phyloP scores from a whole-genome alignment of 2,797 vertebrate species.

The Sphaeramia orbicularis region DNA sequence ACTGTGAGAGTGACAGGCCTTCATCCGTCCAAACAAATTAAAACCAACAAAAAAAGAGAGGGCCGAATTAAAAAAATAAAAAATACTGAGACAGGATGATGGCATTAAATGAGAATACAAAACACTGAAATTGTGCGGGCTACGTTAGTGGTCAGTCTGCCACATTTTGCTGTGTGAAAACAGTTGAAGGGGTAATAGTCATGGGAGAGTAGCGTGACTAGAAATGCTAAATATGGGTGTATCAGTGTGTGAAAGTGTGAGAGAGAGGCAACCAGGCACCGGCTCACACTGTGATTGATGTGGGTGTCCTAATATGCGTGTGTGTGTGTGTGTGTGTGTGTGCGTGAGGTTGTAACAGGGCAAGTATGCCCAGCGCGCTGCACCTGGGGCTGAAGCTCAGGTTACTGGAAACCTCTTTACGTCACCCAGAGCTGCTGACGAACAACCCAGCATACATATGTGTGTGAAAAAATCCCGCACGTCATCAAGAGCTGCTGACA shows the following conservation, averaged over 20 bases:
- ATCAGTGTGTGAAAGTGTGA: constrained; percentile 14
- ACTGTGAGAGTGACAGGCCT: constrained; percentile 29
- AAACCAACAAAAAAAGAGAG: constrained; percentile 5
- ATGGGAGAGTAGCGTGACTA: constrained; percentile 40
- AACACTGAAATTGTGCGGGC: constrained; percentile 10
- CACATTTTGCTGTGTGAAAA: constrained; percentile 11
- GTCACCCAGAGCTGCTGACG: constrained; percentile 57
- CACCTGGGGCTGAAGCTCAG: constrained; percentile 66
- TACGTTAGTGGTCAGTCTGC: constrained; percentile 33
- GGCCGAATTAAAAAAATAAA: background rate
- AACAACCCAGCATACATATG: constrained; percentile 25
- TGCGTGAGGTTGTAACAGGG: constrained; percentile 44
- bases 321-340: constrained; percentile 14
- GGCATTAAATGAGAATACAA: constrained; percentile 17
- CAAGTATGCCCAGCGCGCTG: constrained; percentile 62
- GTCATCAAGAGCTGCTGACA: constrained; percentile 42
- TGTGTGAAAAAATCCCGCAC: constrained; percentile 10
- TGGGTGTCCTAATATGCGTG: constrained; percentile 3
- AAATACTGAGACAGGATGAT: background rate
- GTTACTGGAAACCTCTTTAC: constrained; percentile 70
- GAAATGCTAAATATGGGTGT: constrained; percentile 40
- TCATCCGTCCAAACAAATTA: constrained; percentile 24
- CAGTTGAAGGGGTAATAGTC: constrained; percentile 4
- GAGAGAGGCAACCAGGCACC: background rate
- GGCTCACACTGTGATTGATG: constrained; percentile 27